These are phyloP conservation scores for Chionis minor DNA, from an alignment of 2,113 vertebrate genomes.

Conservation along the genomic window DNA sequence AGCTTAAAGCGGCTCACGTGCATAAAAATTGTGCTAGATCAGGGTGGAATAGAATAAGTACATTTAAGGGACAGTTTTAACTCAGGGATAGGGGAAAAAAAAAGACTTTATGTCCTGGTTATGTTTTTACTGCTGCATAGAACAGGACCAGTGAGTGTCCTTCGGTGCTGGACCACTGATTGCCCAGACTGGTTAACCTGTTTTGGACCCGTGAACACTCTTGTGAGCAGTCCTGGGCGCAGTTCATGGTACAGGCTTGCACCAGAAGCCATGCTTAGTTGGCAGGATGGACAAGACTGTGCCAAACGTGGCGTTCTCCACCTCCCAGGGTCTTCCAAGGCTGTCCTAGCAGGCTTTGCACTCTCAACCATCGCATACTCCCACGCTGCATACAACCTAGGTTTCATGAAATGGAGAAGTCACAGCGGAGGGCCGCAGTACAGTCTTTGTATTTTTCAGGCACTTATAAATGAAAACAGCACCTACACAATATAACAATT, in stretches of 20 bases:
- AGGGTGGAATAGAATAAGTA: background rate
- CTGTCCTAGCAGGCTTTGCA: background rate
- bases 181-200: background rate
- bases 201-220: background rate
- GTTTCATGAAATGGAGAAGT: background rate
- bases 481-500: background rate
- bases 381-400: fast-evolving
- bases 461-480: background rate
- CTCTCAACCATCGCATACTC: background rate
- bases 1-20: background rate
- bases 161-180: background rate
- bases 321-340: background rate
- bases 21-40: background rate
- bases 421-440: background rate
- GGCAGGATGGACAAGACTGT: background rate
- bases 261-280: background rate
- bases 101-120: background rate
- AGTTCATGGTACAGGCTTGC: background rate
- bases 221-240: background rate
- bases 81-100: background rate
- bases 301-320: fast-evolving
- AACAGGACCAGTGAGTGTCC: background rate
- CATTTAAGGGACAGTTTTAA: background rate
- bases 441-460: background rate
- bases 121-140: background rate